These are phyloP conservation scores for Lytechinus pictus DNA, from an alignment of 35 echinoderm and acorn worm genomes.

Conservation along the genomic window DNA sequence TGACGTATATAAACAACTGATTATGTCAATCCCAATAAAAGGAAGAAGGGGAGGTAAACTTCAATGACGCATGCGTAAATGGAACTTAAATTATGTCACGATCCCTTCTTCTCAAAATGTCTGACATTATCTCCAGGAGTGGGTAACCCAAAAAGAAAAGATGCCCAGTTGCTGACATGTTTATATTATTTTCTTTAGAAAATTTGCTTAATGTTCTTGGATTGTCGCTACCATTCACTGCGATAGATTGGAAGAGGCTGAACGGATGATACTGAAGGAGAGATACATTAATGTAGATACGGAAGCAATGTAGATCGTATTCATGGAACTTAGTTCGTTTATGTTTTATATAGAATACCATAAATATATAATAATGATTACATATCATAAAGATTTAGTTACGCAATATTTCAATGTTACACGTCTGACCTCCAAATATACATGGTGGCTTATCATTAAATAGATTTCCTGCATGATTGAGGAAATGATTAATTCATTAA, in stretches of 20 bases:
- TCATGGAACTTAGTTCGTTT: too few species aligned
- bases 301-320: neutral
- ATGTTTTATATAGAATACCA: too few species aligned
- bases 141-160: neutral
- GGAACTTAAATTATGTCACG: neutral
- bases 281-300: neutral
- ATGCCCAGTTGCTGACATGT: neutral
- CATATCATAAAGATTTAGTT: too few species aligned
- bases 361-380: too few species aligned
- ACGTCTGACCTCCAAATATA: too few species aligned
- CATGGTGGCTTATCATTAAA: too few species aligned
- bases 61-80: neutral
- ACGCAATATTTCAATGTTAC: too few species aligned
- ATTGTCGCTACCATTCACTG: neutral
- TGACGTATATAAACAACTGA: too few species aligned
- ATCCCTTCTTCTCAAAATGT: neutral
- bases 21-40: neutral
- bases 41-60: neutral
- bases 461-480: too few species aligned
- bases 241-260: neutral
- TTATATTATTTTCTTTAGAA: neutral
- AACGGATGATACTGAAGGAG: neutral
- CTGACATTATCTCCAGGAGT: neutral
- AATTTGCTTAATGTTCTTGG: neutral
- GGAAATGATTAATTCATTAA: too few species aligned